Base-by-base conservation (phyloP, 64 coral and sea anemone species). In the Dendrophyllia cribrosa region DNA sequence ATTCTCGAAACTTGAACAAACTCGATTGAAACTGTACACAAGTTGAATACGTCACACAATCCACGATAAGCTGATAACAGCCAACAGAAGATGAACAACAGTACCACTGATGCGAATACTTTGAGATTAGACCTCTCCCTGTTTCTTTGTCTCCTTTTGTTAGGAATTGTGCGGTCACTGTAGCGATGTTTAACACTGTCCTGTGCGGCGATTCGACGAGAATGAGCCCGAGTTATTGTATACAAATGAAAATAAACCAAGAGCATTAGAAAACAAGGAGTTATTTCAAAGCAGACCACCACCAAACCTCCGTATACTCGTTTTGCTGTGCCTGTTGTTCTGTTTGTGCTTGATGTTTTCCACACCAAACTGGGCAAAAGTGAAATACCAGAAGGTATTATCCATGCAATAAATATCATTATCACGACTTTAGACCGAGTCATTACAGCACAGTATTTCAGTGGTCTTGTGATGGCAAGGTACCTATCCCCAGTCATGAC, bases 11-110 rank as follows among this genome's bases (percentile, higher is more conserved):
- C 16, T 9, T 64, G 26, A 43, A 59, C 49, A 51, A 92, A 11
- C 13, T 66, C 51, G 7, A 65, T 26, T 20, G 59, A 19, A 9
- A 61, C 23, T 5, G 46, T 74, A 12, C 90, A 75, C 20, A 66
- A 22, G 12, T 16, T 25, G 58, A 92, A 92, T 0, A n/a, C 25
- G 5, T 17, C 14, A 43, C 81, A 86, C 44, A 86, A 84, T 62
- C 59, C 63, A 16, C 95, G 90, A 62, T 96, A 96, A 11, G 79
- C 91, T 43, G 95, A 96, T 55, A 96, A 51, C 20, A 88, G 88
- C 86, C 91, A 96, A 46, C 90, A 96, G 46, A 96, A 93, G 9
- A 96, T 51, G 11, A 96, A 96, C 80, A 96, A 83, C 22, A 96
- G 34, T 12, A 86, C 89, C 4, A 96, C 86, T 65, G 92, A 78